These are phyloP conservation scores for Tenthredo livida DNA, from an alignment of 2,888 invertebrate species.

Conservation along the genomic window DNA sequence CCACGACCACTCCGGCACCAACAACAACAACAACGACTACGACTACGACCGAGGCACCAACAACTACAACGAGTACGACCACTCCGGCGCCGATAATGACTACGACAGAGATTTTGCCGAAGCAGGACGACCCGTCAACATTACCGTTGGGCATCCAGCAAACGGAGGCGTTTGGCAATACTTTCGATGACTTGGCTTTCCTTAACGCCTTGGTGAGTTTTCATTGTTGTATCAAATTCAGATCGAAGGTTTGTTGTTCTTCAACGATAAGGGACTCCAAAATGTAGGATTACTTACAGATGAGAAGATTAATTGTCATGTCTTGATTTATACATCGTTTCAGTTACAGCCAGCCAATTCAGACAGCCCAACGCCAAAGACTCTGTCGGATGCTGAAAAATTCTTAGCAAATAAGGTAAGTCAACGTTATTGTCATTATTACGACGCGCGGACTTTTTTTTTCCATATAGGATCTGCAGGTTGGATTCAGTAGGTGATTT, in stretches of 20 bases:
- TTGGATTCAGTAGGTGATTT: background rate
- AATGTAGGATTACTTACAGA: background rate
- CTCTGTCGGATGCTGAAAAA: slow-evolving; percentile 73
- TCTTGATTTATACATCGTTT: slow-evolving; percentile 19
- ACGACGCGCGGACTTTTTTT: background rate
- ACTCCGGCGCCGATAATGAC: slow-evolving; percentile 58
- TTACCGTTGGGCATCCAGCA: slow-evolving; percentile 27
- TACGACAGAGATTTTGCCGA: slow-evolving; percentile 55
- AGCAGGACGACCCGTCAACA: slow-evolving; percentile 54
- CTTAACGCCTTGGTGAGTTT: slow-evolving; percentile 82
- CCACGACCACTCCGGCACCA: slow-evolving; percentile 56
- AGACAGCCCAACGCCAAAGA: slow-evolving; percentile 65
- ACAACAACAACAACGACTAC: slow-evolving; percentile 54
- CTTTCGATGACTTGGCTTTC: slow-evolving; percentile 81
- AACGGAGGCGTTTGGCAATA: slow-evolving; percentile 71
- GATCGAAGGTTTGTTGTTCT: background rate
- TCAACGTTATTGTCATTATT: background rate
- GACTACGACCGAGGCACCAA: slow-evolving; percentile 58
- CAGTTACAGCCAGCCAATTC: slow-evolving; percentile 70
- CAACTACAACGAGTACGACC: slow-evolving; percentile 37
- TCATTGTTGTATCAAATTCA: background rate
- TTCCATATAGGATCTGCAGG: background rate
- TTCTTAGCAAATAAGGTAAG: slow-evolving; percentile 74
- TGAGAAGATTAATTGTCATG: background rate
- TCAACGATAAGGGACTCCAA: background rate